Evolutionary conservation across 2,797 vertebrate species (phyloP).

Genomic region (Leuciscus waleckii): DNA sequence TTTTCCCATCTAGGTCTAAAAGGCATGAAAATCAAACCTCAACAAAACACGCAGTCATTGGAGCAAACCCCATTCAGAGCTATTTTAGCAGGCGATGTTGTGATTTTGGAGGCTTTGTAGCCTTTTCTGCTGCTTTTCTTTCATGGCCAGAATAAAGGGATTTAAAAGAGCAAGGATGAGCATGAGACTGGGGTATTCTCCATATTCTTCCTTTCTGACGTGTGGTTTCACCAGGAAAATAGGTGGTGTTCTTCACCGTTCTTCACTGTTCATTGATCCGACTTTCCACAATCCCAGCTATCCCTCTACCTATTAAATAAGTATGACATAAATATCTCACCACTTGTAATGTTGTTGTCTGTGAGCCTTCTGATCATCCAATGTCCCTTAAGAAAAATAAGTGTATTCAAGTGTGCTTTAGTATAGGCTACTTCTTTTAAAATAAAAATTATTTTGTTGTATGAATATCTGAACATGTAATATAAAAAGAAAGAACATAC

Average conservation of each 20-base stretch:
- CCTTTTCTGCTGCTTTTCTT: slow-evolving; percentile 40
- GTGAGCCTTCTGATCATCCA: not conserved
- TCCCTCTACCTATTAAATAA: not conserved
- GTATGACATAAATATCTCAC: not conserved
- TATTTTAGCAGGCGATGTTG: slow-evolving; percentile 36
- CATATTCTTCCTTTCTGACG: slow-evolving; percentile 35
- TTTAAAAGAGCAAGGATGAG: slow-evolving; percentile 47
- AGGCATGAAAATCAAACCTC: not conserved
- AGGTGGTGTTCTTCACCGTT: slow-evolving; percentile 53
- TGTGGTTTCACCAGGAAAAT: slow-evolving; percentile 51
- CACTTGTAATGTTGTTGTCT: not conserved
- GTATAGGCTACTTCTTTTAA: too few species aligned
- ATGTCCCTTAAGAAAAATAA: not conserved
- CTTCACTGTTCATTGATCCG: slow-evolving; percentile 34
- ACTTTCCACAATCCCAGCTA: not conserved
- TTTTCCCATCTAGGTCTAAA: not conserved
- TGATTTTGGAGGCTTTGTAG: slow-evolving; percentile 29
- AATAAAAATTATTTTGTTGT: too few species aligned
- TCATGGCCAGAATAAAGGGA: slow-evolving; percentile 28
- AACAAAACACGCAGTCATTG: slow-evolving; percentile 31
- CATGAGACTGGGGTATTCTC: slow-evolving; percentile 15
- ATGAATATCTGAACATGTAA: too few species aligned
- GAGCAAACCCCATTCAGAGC: slow-evolving; percentile 3
- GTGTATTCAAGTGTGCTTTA: too few species aligned
- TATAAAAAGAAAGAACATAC: too few species aligned